Percentiles rank a stretch among this genome's conserved stretches.
Evolutionary conservation across 2,888 invertebrate genomes (phyloP).

Genomic region (Ditula angustiorana): DNA sequence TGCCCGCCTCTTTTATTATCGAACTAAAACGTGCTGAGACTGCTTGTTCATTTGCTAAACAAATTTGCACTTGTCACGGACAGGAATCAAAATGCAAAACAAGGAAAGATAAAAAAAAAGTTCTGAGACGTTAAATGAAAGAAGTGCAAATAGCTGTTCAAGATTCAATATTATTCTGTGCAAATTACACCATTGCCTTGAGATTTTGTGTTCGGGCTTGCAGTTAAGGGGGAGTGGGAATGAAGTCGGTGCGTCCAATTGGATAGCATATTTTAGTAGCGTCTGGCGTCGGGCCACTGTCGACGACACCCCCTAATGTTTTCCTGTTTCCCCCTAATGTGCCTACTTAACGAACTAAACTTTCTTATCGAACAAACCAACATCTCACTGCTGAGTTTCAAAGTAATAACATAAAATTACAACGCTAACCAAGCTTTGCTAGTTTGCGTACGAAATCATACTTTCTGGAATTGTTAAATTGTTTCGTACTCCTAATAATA

Average conservation of each 20-base stretch:
- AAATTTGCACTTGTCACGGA: constrained; percentile 33
- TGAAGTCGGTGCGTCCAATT: constrained; percentile 73
- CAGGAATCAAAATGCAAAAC: constrained; percentile 34
- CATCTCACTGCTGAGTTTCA: constrained; percentile 65
- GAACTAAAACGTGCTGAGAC: constrained; percentile 8
- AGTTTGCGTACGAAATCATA: constrained; percentile 32
- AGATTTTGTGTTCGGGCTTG: constrained; percentile 54
- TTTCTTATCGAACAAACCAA: constrained; percentile 80
- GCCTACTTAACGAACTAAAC: constrained; percentile 82
- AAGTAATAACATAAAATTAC: constrained; percentile 71
- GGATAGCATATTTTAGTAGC: constrained; percentile 80
- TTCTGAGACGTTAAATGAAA: constrained; percentile 43
- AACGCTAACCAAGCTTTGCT: constrained; percentile 30
- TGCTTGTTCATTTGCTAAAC: constrained; percentile 35
- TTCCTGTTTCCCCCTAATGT: constrained; percentile 81
- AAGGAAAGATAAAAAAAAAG: constrained; percentile 27
- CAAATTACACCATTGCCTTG: constrained; percentile 62
- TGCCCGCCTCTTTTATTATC: not conserved
- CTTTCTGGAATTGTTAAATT: not conserved
- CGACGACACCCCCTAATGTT: constrained; percentile 77
- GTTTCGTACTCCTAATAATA: not conserved
- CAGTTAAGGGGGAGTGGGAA: constrained; percentile 55
- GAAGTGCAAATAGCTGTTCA: constrained; percentile 55
- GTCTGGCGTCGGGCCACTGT: constrained; percentile 77
- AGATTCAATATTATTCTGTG: constrained; percentile 65